Percentiles rank a stretch among this genome's conserved stretches.
Evolutionary conservation across 2,113 vertebrate genomes (phyloP).

Genomic region (Malurus cyaneus): DNA sequence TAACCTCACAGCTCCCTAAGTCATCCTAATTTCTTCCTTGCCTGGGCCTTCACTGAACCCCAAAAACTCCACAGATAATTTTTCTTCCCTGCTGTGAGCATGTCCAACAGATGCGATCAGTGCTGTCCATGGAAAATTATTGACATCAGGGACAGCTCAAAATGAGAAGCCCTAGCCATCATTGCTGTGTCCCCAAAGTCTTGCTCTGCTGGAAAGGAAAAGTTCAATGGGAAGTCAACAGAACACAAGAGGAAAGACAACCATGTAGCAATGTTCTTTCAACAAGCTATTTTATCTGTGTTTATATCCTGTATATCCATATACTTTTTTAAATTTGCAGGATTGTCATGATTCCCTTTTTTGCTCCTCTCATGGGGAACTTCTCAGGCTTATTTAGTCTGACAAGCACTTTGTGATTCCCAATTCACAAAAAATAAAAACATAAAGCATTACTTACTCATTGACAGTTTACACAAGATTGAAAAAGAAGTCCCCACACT

Average conservation of each 20-base stretch:
- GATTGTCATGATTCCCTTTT: background rate
- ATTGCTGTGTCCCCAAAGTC: background rate
- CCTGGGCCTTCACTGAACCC: background rate
- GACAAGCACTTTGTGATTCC: background rate
- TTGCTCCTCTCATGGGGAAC: background rate
- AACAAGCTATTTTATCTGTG: background rate
- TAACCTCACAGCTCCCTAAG: background rate
- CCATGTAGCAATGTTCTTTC: background rate
- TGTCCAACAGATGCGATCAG: background rate
- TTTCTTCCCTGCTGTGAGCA: background rate
- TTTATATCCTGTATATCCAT: background rate
- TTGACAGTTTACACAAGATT: background rate
- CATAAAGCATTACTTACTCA: background rate
- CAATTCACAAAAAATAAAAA: background rate
- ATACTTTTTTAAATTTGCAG: background rate
- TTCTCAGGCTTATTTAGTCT: background rate
- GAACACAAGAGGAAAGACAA: background rate
- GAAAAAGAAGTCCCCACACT: background rate
- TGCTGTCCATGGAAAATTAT: background rate
- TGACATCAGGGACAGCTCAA: background rate
- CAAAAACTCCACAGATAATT: background rate
- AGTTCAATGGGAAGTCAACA: background rate
- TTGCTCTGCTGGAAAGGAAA: background rate
- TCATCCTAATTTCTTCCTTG: background rate
- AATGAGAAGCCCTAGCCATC: background rate